Base-by-base conservation (phyloP, 2,113 vertebrate species). In the Colius striatus region DNA sequence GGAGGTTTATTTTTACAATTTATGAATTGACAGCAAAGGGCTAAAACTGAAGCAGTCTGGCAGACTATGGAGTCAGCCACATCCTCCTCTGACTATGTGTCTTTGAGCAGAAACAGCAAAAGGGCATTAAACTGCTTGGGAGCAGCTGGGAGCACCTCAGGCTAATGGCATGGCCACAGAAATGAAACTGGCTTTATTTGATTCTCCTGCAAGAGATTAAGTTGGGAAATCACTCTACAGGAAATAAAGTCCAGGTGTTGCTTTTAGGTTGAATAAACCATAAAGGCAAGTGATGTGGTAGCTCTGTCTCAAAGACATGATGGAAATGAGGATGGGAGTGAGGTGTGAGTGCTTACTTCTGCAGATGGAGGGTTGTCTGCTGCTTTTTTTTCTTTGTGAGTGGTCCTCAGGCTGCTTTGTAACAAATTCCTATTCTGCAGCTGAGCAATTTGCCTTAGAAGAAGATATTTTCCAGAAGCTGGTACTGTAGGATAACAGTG, bases 201-300 rank as follows among this genome's bases (percentile, higher is more conserved):
- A 25, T 77, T 81, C 77, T 74, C 3, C 27, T 89, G 51, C 38
- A 67, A 89, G 74, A 73, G 60, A 89, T 87, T 92, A 82, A 67
- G 53, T 27, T 95, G 84, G 87, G 74, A 95, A 91, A 77, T 95
- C 55, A 26, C 75, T 79, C 1, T 58, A 36, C 68, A 55, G 88
- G 88, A 93, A 92, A 88, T 92, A 80, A 90, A 83, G 29, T 79
- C 71, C 93, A 93, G 83, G 94, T 96, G 90, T 88, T 88, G 62
- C 60, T 90, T 91, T 58, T 84, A 71, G 53, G 55, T n/a, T 80
- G 83, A 90, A 60, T 77, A 92, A 94, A 41, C 58, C 36, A 41
- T 68, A 71, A 96, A 73, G 34, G 32, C 58, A 68, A 65, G 10
- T 81, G 54, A 68, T 90, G 71, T 91, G 77, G 73, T 87, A 50